Base-by-base conservation (phyloP, 2,113 vertebrate genomes). In the Nyctibius bracteatus region DNA sequence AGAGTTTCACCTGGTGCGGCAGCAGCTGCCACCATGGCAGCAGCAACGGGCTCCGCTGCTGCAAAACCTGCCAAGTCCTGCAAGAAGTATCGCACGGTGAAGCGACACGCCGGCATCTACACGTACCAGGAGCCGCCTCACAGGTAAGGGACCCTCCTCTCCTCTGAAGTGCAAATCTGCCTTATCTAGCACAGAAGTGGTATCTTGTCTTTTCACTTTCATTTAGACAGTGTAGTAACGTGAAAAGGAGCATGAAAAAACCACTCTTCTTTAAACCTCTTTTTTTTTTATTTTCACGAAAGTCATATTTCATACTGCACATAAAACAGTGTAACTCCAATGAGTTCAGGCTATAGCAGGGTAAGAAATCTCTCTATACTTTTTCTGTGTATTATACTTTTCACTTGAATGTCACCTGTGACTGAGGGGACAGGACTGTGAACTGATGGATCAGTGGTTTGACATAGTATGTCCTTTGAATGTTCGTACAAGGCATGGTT, bases 101-200 rank as follows among this genome's bases (percentile, higher is more conserved):
- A 98, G 92, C 98, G 98, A 63, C 99, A 98, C 16, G 97, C 97
- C 9, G 98, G 98, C 82, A 98, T 98, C 95, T 99, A 98, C 95
- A 97, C 98, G 37, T 99, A 98, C 98, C 98, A 97, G 94, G 98
- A 99, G 86, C 98, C 98, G 1, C 98, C 99, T 57, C 97, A 98
- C 92, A 98, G 98, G 99, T 99, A 96, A 98, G 99, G 44, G 6
- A 37, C 21, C 16, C 16, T 17, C 11, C 15, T 49, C 41, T 18
- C 8, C 9, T 46, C 15, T 8, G 1, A 2, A 16, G 33, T 10
- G 27, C 1, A 2, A 2, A 9, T 1, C 59, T 85, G 55, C 59
- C 47, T 30, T 7, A 2, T 0, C 67, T 2, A 8, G 68, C 54
- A 4, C 33, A 6, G 55, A 24, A 20, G 12, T 0, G 30, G n/a